Conservation (phyloP, 2,113 vertebrate species). For the Actinemys pallida region DNA sequence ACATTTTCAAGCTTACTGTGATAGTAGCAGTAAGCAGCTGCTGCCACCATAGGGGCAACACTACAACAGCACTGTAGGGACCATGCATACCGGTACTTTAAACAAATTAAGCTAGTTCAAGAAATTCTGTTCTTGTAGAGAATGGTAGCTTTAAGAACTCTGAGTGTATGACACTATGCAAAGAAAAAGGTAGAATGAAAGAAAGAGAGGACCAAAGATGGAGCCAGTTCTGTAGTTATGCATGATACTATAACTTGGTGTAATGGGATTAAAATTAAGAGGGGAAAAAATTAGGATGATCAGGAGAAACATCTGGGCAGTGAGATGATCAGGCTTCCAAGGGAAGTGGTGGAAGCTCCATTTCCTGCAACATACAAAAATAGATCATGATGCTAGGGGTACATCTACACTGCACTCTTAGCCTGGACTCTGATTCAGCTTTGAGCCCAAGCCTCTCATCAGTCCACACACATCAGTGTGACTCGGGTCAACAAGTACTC, state of each 20-base stretch:
- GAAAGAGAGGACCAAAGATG: not conserved
- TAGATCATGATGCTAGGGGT: not conserved
- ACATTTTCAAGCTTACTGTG: accelerated
- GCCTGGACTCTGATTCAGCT: not conserved
- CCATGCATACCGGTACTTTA: accelerated
- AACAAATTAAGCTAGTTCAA: not conserved
- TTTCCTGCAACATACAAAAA: not conserved
- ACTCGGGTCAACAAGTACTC: not conserved
- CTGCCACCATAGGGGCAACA: not conserved
- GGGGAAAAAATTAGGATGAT: not conserved
- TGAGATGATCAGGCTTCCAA: not conserved
- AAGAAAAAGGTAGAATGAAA: not conserved
- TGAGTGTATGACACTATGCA: not conserved
- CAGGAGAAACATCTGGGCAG: not conserved
- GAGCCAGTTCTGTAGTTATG: not conserved
- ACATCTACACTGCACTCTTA: not conserved
- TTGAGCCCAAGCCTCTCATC: not conserved
- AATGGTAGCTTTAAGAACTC: not conserved
- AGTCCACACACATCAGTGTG: not conserved
- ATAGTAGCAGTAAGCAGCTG: not conserved
- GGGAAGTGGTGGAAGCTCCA: not conserved
- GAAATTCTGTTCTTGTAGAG: not conserved
- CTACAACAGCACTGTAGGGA: not conserved
- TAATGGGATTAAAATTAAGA: not conserved
- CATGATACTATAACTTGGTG: not conserved